These are phyloP conservation scores for Brachionus asplanchnoidis DNA, from an alignment of 1,140 invertebrate species.

Conservation along the genomic window DNA sequence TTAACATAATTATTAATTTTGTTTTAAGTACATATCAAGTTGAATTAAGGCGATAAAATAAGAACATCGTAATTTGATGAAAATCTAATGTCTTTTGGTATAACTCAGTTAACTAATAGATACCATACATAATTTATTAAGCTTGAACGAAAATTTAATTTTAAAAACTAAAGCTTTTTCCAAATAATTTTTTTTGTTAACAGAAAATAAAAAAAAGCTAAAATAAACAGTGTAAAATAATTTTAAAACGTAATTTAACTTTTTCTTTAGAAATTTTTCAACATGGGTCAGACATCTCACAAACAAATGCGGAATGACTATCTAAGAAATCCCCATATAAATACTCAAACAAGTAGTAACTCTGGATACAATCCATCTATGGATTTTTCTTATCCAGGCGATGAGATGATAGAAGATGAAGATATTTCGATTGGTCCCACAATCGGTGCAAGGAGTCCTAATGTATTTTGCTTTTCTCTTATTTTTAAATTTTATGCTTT, in stretches of 20 bases:
- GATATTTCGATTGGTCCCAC: constrained; percentile 4
- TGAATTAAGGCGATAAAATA: not conserved
- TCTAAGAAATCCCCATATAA: constrained; percentile 20
- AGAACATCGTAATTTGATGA: not conserved
- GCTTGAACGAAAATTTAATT: not conserved
- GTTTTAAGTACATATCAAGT: not conserved
- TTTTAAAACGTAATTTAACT: not conserved
- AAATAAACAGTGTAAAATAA: not conserved
- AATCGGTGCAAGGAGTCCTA: not conserved
- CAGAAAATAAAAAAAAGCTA: not conserved
- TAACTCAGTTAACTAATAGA: not conserved
- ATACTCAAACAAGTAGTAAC: not conserved
- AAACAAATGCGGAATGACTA: constrained; percentile 33
- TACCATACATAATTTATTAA: constrained; percentile 15
- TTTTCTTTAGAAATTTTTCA: not conserved
- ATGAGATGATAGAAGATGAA: constrained; percentile 29
- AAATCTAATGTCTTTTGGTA: not conserved
- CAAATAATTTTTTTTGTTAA: not conserved
- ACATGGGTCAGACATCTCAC: constrained; percentile 17
- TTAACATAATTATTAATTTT: not conserved
- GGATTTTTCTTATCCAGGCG: constrained; percentile 5
- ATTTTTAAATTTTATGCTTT: not conserved
- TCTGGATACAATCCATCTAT: not conserved
- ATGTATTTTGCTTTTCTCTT: not conserved
- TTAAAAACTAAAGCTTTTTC: not conserved